Conservation (phyloP, 2,888 invertebrate species). For the Stegana nigrithorax region DNA sequence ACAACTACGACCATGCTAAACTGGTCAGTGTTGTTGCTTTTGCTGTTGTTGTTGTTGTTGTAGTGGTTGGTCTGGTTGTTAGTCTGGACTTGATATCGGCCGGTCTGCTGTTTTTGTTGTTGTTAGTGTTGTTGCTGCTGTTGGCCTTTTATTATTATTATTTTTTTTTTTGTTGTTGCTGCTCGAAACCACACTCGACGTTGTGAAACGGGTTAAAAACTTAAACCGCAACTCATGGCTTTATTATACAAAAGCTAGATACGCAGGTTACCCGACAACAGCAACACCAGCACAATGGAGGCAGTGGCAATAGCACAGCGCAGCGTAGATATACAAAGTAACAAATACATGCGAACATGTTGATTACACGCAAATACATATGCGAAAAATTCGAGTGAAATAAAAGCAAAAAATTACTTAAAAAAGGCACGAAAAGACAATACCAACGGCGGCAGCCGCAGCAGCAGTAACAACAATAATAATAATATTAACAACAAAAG, state of each 20-base stretch:
- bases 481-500: slow-evolving; percentile 6
- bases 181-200: slow-evolving; percentile 20
- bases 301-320: neutral
- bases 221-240: slow-evolving; percentile 21
- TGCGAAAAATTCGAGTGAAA: neutral
- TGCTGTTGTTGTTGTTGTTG: slow-evolving; percentile 31
- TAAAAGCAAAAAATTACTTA: neutral
- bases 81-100: slow-evolving; percentile 38
- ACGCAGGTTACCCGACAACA: slow-evolving; percentile 16
- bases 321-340: neutral
- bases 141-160: slow-evolving; percentile 24
- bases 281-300: neutral
- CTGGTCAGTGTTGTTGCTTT: slow-evolving; percentile 22
- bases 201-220: slow-evolving; percentile 31
- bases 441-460: slow-evolving; percentile 3
- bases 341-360: neutral
- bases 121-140: slow-evolving; percentile 17
- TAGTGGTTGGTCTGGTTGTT: slow-evolving; percentile 37
- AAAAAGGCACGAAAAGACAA: slow-evolving; percentile 19
- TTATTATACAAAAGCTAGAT: slow-evolving; percentile 1
- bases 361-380: neutral
- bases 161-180: slow-evolving; percentile 16
- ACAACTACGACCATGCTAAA: too few relatives aligned
- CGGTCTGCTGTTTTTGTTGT: slow-evolving; percentile 4
- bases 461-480: slow-evolving; percentile 11